Evolutionary conservation across 2,113 vertebrate species (phyloP).

Genomic region (Pseudois nayaur): DNA sequence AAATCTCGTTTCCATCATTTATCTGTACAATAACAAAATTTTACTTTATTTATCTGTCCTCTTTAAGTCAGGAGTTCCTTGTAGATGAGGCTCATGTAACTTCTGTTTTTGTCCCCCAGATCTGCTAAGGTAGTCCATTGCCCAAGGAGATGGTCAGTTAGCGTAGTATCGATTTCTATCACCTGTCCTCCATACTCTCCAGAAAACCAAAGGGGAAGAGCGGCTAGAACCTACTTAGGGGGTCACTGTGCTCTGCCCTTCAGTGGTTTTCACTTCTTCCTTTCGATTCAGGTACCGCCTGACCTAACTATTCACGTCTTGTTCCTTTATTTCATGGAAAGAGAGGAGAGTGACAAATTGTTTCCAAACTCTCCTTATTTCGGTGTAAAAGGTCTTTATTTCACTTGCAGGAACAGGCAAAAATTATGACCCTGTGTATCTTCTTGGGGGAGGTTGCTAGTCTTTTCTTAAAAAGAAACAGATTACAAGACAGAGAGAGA

Average conservation of each 20-base stretch:
- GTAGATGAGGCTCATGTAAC: background rate
- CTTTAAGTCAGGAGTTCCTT: background rate
- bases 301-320: background rate
- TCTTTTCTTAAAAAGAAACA: slow-evolving; percentile 67
- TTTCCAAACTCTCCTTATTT: background rate
- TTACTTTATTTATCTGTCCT: background rate
- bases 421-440: slow-evolving; percentile 70
- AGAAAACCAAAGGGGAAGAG: background rate
- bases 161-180: background rate
- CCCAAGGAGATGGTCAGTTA: background rate
- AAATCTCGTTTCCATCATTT: background rate
- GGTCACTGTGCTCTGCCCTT: background rate
- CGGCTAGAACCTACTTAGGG: background rate
- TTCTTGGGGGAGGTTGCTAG: slow-evolving; percentile 37
- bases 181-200: background rate
- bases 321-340: background rate
- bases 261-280: background rate
- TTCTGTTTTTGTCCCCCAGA: background rate
- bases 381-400: slow-evolving; percentile 44
- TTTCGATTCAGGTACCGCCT: background rate
- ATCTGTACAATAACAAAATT: background rate
- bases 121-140: background rate
- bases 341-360: background rate
- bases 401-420: slow-evolving; percentile 70
- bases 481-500: slow-evolving; percentile 40